Evolutionary conservation across 2,797 vertebrate genomes (phyloP), one percentile per base, ranked within the genome.

Genomic region (Acanthis flammea): DNA sequence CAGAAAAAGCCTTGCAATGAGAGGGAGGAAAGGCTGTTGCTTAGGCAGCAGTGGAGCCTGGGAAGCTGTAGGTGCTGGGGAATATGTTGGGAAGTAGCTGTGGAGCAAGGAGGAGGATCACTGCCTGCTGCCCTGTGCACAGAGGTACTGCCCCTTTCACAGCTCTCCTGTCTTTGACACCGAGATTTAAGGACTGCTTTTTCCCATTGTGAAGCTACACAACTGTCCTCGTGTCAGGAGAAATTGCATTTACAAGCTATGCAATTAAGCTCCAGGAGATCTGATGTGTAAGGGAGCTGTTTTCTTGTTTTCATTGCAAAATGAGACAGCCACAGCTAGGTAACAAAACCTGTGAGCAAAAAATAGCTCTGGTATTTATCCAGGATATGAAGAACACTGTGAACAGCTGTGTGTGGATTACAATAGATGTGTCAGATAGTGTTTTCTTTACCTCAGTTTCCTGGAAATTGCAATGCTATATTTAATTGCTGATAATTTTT

Each of bases 401-500:
- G 2, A 87, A 65, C 35, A 74, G 39, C 28, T 50, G 23, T 22
- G 44, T 68, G 65, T 50, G 79, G 50, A 74, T 86, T 57, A 65
- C 39, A 71, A 35, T 16, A 55, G 57, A 62, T 75, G 31, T 53
- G 35, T 55, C 53, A 84, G 45, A 58, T 19, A 60, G 24, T 45
- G 14, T 58, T 82, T 89, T 45, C 44, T 93, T 70, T 57, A 33
- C 28, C 1, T 3, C 0, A 0, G 22, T 71, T 82, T 89, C 48
- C 78, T 70, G 71, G 41, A 85, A 94, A 61, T 72, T 44, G 25
- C 23, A 41, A 83, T 55, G 28, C 21, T 92, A 35, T 14, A 50
- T 91, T 92, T 53, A 88, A 84, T 71, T 76, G 71, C 63, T 83
- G 75, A 31, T 90, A 57, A 75, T 53, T 70, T 79, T 82, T 73